Conservation (phyloP, 2,888 invertebrate genomes). For the Amaurobius ferox region DNA sequence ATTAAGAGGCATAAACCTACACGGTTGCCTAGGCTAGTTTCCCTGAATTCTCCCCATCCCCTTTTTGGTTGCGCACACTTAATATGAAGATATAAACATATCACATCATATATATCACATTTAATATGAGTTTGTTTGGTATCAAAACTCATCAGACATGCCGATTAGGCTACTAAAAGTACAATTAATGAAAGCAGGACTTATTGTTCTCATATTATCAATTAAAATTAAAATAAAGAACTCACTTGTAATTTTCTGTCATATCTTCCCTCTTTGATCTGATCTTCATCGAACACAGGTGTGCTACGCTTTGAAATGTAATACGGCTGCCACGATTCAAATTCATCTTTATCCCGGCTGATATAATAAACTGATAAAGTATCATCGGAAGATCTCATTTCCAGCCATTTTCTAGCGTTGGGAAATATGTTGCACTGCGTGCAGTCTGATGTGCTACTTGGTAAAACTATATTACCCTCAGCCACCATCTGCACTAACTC, state of each 20-base stretch:
- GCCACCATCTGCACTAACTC: conserved; percentile 52
- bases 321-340: conserved; percentile 74
- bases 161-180: too few species aligned
- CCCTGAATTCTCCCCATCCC: too few species aligned
- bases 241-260: conserved; percentile 74
- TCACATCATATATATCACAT: too few species aligned
- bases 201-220: too few species aligned
- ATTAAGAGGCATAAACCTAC: too few species aligned
- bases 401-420: conserved; percentile 50
- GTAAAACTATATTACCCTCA: conserved; percentile 40
- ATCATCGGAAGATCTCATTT: conserved; percentile 32
- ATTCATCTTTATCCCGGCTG: conserved; percentile 50
- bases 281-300: conserved; percentile 75
- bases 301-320: conserved; percentile 73
- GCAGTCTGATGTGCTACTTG: conserved; percentile 36
- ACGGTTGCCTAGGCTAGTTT: too few species aligned
- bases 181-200: too few species aligned
- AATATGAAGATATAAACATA: too few species aligned
- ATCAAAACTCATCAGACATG: too few species aligned
- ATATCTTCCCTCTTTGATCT: conserved; percentile 74
- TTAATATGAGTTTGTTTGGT: too few species aligned
- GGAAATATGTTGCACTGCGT: conserved; percentile 56
- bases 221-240: conserved; percentile 4
- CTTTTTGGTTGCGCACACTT: too few species aligned
- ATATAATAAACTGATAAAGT: conserved; percentile 49